Conservation (phyloP, 1,140 invertebrate species). For the Tetranychus cinnabarinus region DNA sequence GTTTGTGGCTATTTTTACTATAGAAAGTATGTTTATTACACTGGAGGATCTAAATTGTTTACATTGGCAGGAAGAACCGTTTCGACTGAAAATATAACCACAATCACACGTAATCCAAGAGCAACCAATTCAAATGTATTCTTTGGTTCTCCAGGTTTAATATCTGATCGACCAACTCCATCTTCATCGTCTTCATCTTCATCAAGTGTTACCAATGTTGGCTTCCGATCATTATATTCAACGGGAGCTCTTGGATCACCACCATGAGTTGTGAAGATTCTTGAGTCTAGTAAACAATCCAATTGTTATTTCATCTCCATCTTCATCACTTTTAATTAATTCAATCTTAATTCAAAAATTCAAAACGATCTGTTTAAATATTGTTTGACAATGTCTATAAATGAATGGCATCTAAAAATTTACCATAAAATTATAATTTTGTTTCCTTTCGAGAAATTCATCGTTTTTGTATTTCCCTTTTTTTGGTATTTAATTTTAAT, state of each 20-base stretch:
- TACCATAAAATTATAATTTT: no score
- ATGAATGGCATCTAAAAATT: no score
- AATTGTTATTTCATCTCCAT: no score
- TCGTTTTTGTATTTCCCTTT: no score
- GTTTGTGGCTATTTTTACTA: slow-evolving; percentile 7
- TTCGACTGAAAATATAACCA: background rate
- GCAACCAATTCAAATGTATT: background rate
- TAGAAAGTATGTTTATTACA: background rate
- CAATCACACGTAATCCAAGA: background rate
- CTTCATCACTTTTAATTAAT: no score
- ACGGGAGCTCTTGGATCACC: background rate
- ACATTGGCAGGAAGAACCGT: background rate
- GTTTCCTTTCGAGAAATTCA: no score
- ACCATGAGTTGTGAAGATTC: background rate
- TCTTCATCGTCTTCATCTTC: background rate
- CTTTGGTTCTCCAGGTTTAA: background rate
- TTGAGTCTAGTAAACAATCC: no score
- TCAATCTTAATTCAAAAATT: no score
- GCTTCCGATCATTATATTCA: background rate
- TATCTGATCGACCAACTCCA: background rate
- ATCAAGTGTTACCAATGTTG: background rate
- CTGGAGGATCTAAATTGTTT: background rate
- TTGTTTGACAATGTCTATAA: no score
- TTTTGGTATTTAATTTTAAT: no score
- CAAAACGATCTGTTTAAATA: no score